A percentile compares a stretch with the other conserved stretches of the same genome.
Evolutionary conservation across 2,113 vertebrate species (phyloP).

Genomic region (Periophthalmodon schlosseri): DNA sequence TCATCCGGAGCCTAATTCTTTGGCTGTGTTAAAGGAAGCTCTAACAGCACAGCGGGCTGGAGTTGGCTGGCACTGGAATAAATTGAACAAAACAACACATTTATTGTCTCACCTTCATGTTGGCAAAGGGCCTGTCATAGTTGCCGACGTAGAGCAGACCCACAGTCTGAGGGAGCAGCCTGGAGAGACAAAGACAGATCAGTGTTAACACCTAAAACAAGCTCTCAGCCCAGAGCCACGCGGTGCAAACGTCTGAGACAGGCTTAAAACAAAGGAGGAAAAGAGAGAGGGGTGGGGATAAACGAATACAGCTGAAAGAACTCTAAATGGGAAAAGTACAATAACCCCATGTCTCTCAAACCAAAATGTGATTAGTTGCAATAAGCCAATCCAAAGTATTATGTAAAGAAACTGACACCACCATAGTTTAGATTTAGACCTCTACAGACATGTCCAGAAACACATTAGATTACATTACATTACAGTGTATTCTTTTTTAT

Average conservation of each 20-base stretch:
- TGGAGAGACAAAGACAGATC: conserved; percentile 73
- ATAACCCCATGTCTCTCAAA: no score
- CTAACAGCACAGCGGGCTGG: conserved; percentile 8
- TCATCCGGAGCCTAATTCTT: background rate
- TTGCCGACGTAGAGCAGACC: conserved; percentile 95
- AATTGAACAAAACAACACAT: conserved; percentile 42
- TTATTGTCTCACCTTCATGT: conserved; percentile 90
- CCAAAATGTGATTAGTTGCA: background rate
- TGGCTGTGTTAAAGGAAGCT: background rate
- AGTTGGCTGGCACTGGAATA: background rate
- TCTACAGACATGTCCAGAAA: no score
- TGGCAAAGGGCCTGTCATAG: conserved; percentile 94
- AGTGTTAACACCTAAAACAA: conserved; percentile 46
- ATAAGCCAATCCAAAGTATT: background rate
- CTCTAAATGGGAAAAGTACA: no score
- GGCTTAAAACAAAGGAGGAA: background rate
- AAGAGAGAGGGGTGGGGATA: background rate
- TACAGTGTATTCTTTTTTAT: background rate
- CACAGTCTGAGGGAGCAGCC: conserved; percentile 90
- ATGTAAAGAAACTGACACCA: background rate
- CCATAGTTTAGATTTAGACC: no score
- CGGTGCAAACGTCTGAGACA: background rate
- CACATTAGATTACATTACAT: no score
- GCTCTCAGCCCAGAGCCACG: conserved; percentile 10
- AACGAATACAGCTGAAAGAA: no score